These are phyloP conservation scores for Mohoua ochrocephala DNA, from an alignment of 2,113 vertebrate genomes.

Conservation along the genomic window DNA sequence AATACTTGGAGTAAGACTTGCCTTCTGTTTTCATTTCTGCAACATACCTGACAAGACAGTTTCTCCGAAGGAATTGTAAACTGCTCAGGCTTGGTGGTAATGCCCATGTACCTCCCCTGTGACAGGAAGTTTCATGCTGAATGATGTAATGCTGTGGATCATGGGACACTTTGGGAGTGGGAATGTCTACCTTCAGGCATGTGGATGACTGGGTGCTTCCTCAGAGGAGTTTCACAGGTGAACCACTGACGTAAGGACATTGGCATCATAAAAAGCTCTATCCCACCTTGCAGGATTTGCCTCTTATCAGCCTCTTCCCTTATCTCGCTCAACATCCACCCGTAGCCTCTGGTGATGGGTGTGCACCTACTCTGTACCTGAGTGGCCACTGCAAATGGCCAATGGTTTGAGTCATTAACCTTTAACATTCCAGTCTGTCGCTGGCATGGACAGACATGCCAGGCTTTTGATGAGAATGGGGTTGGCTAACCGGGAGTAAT, in stretches of 20 bases:
- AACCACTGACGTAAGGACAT: no score
- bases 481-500: not conserved
- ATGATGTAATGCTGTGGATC: not conserved
- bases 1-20: not conserved
- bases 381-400: not conserved
- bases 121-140: not conserved
- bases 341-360: not conserved
- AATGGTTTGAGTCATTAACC: no score
- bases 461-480: not conserved
- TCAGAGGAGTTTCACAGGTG: not conserved
- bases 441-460: not conserved
- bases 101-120: no score
- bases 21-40: not conserved
- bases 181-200: not conserved
- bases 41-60: not conserved
- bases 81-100: not conserved
- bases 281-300: not conserved
- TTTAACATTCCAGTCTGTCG: not conserved
- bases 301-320: not conserved
- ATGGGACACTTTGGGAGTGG: accelerated
- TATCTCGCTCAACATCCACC: not conserved
- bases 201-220: not conserved
- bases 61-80: not conserved
- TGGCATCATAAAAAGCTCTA: not conserved
- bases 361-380: no score